Conservation (phyloP, 2,888 invertebrate species). For the Andrena bucephala region DNA sequence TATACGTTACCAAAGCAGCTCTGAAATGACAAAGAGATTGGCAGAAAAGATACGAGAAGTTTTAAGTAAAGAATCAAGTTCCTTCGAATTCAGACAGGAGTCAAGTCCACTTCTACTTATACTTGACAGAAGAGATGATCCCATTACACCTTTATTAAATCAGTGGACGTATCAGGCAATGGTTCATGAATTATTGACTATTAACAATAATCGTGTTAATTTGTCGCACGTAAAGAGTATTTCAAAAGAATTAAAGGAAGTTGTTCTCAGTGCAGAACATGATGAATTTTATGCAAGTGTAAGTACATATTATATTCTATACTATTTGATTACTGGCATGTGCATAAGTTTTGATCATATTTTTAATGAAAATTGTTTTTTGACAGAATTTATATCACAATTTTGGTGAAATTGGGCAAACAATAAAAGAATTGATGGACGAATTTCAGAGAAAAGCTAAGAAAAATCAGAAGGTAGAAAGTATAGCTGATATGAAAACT, state of each 20-base stretch:
- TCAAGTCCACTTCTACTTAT: slow-evolving; percentile 94
- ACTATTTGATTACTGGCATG: no score
- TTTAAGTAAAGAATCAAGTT: slow-evolving; percentile 93
- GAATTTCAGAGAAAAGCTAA: slow-evolving; percentile 98
- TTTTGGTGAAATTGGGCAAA: slow-evolving; percentile 99
- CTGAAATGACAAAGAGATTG: slow-evolving; percentile 93
- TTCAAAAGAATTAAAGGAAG: slow-evolving; percentile 95
- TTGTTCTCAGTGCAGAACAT: slow-evolving; percentile 97
- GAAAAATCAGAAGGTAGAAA: slow-evolving; percentile 98
- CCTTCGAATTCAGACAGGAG: slow-evolving; percentile 94
- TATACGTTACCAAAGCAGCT: slow-evolving; percentile 95
- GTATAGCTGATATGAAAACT: slow-evolving; percentile 99
- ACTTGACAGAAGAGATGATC: slow-evolving; percentile 97
- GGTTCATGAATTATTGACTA: slow-evolving; percentile 98
- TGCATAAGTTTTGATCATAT: neutral
- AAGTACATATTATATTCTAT: slow-evolving; percentile 58
- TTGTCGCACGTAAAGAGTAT: slow-evolving; percentile 94
- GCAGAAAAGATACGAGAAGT: slow-evolving; percentile 95
- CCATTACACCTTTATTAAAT: slow-evolving; percentile 97
- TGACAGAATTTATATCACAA: slow-evolving; percentile 95
- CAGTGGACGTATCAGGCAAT: slow-evolving; percentile 99
- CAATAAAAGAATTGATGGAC: slow-evolving; percentile 98
- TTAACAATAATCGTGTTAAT: slow-evolving; percentile 92
- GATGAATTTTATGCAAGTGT: slow-evolving; percentile 98
- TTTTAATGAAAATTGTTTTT: slow-evolving; percentile 35